Evolutionary conservation across 2,888 invertebrate species (phyloP).

Genomic region (Urechis unicinctus): DNA sequence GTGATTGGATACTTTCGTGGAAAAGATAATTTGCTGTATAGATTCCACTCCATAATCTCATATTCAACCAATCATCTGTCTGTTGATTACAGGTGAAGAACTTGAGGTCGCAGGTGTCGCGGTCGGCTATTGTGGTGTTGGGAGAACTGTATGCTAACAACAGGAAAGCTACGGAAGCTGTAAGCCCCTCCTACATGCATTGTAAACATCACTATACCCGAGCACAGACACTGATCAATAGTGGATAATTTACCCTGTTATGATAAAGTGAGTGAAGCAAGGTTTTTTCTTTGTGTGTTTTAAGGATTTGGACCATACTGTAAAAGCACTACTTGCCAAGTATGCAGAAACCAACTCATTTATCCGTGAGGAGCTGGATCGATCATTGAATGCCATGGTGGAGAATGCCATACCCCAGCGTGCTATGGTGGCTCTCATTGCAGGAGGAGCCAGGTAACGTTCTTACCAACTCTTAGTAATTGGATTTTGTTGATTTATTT

Average conservation of each 20-base stretch:
- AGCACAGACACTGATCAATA: too few relatives aligned
- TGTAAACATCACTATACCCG: not conserved
- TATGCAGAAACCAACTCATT: constrained; percentile 86
- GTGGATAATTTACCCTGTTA: too few relatives aligned
- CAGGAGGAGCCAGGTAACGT: constrained; percentile 50
- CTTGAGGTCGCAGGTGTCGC: constrained; percentile 77
- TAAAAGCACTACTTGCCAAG: constrained; percentile 72
- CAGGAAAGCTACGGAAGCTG: constrained; percentile 58
- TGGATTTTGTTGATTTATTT: too few relatives aligned
- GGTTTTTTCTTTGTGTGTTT: constrained; percentile 3
- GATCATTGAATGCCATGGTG: constrained; percentile 75
- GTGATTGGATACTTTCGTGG: too few relatives aligned
- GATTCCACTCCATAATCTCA: not conserved
- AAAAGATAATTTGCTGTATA: too few relatives aligned
- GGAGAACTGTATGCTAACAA: constrained; percentile 67
- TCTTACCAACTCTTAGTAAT: too few relatives aligned
- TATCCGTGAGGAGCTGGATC: constrained; percentile 79
- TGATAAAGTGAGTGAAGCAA: too few relatives aligned
- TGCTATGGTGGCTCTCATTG: constrained; percentile 46
- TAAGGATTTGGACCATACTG: constrained; percentile 80
- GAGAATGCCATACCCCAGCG: constrained; percentile 63
- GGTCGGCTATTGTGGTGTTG: constrained; percentile 77
- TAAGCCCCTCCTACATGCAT: constrained; percentile 40
- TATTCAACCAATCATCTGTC: not conserved
- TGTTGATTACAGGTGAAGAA: constrained; percentile 66